Base-by-base conservation (phyloP, 2,113 vertebrate genomes). In the Lepus timidus region DNA sequence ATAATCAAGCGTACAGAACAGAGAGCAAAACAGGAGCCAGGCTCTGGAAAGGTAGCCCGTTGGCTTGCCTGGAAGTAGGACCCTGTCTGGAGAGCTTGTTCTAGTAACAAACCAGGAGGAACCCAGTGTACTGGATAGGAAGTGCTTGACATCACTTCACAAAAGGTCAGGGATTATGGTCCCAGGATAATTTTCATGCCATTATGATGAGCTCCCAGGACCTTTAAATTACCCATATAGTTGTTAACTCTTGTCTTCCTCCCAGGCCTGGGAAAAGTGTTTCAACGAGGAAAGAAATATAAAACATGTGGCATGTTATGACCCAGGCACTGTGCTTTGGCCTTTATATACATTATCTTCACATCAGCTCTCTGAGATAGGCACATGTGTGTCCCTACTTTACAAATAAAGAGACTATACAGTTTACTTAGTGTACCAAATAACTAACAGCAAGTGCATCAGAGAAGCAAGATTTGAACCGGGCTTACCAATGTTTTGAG, bases 11-110 rank as follows among this genome's bases (percentile, higher is more conserved):
- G 6, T 8, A 44, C n/a, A 44, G 36, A 27, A 19, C 44, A 44
- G 52, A 78, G 44, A 29, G 31, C 0, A 4, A 73, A 65, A 71
- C 33, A 44, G n/a, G 17, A 36, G 55, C 22, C 23, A 2, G 0
- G 1, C 12, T 52, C 51, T 6, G 13, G 23, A 20, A 29, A n/a
- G 52, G 36, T 17, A 1, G 17, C 6, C 23, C 13, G 10, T 0
- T 0, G 3, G 19, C 27, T 7, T 20, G 14, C 44, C 22, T 84
- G 22, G 10, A 74, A 76, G 58, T 5, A 64, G 64, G 2, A 31
- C 39, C 14, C 3, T 33, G n/a, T 14, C 12, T 4, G 6, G 13
- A 4, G 68, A 71, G 20, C 29, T 49, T 71, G 14, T n/a, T 64
- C n/a, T 5, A 11, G 55, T 31, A 67, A 64, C 90, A 51, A 31